Percentiles rank a stretch among this genome's conserved stretches.
Conservation (phyloP, 2,797 vertebrate species). For the Lepidocolaptes lacrymiger region DNA sequence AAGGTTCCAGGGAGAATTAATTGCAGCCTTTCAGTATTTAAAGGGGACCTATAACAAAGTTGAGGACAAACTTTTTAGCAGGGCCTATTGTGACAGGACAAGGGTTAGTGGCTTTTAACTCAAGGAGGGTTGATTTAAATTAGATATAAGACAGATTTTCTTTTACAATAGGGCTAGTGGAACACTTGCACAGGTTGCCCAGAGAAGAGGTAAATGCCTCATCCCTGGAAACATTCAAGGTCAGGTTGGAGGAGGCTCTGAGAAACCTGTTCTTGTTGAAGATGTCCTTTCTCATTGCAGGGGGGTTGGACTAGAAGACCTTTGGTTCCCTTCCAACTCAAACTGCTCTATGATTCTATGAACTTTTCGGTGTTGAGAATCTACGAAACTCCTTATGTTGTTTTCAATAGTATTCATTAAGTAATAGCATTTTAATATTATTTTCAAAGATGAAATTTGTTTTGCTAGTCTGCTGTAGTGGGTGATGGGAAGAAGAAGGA, state of each 20-base stretch:
- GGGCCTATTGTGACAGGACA: accelerated
- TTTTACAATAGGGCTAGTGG: not conserved
- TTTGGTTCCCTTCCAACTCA: not conserved
- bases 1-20: not conserved
- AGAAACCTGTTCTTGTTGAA: not conserved
- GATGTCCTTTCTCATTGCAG: not conserved
- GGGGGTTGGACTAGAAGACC: accelerated
- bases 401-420: not conserved
- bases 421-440: not conserved
- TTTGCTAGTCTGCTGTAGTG: not conserved
- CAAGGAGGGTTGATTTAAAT: not conserved
- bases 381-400: not conserved
- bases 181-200: not conserved
- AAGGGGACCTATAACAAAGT: not conserved
- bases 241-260: not conserved
- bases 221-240: not conserved
- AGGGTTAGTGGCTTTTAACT: not conserved
- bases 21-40: not conserved
- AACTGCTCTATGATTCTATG: not conserved
- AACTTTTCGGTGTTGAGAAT: not conserved
- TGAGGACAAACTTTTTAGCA: not conserved
- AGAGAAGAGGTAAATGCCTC: not conserved
- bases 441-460: not conserved
- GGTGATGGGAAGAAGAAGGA: not conserved
- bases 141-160: not conserved